Conservation (phyloP, 2,113 vertebrate genomes). For the Hiodon tergisus region DNA sequence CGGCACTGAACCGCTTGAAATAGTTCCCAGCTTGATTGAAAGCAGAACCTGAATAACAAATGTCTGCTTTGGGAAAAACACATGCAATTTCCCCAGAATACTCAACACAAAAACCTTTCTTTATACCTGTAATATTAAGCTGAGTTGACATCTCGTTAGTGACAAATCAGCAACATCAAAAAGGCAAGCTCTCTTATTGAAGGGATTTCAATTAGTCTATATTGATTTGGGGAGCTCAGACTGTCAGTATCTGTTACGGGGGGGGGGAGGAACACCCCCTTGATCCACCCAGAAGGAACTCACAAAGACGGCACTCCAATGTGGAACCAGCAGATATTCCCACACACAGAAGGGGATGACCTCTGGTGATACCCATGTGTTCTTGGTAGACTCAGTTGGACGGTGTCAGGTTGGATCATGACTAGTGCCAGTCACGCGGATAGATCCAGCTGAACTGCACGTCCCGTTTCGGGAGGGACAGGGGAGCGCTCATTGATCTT, state of each 20-base stretch:
- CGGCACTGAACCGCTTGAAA: constrained; percentile 1
- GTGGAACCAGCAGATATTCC: too few species aligned
- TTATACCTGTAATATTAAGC: background rate
- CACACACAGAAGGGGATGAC: too few species aligned
- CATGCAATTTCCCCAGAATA: too few species aligned
- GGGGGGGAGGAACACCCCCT: background rate
- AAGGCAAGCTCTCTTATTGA: too few species aligned
- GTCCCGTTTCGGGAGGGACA: background rate
- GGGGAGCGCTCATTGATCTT: background rate
- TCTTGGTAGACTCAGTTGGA: too few species aligned
- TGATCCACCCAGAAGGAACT: background rate
- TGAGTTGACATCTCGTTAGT: background rate
- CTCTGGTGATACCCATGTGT: too few species aligned
- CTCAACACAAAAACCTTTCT: background rate
- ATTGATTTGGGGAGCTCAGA: too few species aligned
- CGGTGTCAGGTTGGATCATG: background rate
- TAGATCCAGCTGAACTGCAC: background rate
- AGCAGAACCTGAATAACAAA: background rate
- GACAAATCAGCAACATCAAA: too few species aligned
- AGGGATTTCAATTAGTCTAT: too few species aligned
- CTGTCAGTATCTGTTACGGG: too few species aligned
- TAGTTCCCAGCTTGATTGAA: constrained; percentile 10
- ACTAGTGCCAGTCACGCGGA: background rate
- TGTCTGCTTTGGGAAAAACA: too few species aligned
- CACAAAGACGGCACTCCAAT: background rate